Evolutionary conservation across 2,888 invertebrate genomes (phyloP).

Genomic region (Heliconius ethilla): DNA sequence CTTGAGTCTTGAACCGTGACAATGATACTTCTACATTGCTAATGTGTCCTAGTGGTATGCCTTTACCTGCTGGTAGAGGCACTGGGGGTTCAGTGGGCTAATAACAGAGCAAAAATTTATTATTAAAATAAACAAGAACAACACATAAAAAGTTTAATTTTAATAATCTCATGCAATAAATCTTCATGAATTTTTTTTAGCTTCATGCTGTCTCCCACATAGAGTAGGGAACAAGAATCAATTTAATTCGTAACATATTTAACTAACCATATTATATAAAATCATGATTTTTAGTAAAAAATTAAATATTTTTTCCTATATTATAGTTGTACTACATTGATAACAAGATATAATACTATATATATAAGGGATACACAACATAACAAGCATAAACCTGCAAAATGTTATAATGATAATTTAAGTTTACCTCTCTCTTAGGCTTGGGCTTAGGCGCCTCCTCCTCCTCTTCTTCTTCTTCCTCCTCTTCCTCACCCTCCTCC

Average conservation of each 20-base stretch:
- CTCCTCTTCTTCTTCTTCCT: constrained; percentile 75
- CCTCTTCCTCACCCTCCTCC: constrained; percentile 71
- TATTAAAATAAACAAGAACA: not conserved
- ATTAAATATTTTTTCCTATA: too few species aligned
- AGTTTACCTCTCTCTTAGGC: constrained; percentile 74
- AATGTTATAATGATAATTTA: not conserved
- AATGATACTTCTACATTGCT: constrained; percentile 84
- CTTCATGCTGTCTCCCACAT: too few species aligned
- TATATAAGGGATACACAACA: not conserved
- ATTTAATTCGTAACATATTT: too few species aligned
- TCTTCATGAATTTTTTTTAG: too few species aligned
- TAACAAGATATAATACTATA: too few species aligned
- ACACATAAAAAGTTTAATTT: too few species aligned
- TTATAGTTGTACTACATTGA: too few species aligned
- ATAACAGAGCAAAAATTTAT: constrained; percentile 7
- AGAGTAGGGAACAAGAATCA: too few species aligned
- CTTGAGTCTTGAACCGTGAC: constrained; percentile 84
- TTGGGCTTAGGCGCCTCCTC: constrained; percentile 75
- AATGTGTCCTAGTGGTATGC: constrained; percentile 85
- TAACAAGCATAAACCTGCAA: not conserved
- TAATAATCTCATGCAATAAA: too few species aligned
- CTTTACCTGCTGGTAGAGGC: constrained; percentile 83
- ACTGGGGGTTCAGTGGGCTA: constrained; percentile 80
- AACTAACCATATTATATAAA: too few species aligned
- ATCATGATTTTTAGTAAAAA: too few species aligned